Conservation (phyloP, 2,113 vertebrate genomes). For the Riparia riparia region DNA sequence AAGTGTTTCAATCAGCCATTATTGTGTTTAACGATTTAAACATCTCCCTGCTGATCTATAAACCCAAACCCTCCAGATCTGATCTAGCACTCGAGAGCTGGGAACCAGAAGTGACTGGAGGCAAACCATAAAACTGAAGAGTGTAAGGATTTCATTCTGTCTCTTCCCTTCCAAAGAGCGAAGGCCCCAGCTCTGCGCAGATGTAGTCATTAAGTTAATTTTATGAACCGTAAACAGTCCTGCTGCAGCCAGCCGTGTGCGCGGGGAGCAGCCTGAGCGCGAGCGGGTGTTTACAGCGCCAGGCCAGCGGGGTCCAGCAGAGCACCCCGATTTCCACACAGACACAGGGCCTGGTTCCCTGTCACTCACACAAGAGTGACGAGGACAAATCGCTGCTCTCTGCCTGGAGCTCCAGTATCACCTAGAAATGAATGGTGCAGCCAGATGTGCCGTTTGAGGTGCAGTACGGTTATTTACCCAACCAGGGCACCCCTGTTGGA, state of each 20-base stretch:
- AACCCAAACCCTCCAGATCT: neutral
- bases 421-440: neutral
- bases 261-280: neutral
- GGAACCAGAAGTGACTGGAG: neutral
- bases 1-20: neutral
- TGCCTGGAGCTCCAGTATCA: rapidly evolving
- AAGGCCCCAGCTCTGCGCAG: neutral
- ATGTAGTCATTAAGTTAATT: slow-evolving; percentile 19
- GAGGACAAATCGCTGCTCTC: neutral
- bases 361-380: neutral
- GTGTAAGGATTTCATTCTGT: neutral
- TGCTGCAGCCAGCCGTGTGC: neutral
- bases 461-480: neutral
- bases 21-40: slow-evolving; percentile 15
- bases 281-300: neutral
- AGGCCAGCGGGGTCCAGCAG: neutral
- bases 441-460: neutral
- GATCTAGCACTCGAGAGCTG: rapidly evolving
- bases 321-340: neutral
- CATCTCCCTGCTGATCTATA: slow-evolving; percentile 11
- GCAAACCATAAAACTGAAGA: neutral
- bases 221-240: slow-evolving; percentile 20
- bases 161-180: neutral
- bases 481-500: rapidly evolving
- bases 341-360: neutral